Percentiles rank a stretch among this genome's conserved stretches.
phyloP scores from a whole-genome alignment of 30 jellyfish, hydroid and myxozoan species.

The Aurelia sp. region DNA sequence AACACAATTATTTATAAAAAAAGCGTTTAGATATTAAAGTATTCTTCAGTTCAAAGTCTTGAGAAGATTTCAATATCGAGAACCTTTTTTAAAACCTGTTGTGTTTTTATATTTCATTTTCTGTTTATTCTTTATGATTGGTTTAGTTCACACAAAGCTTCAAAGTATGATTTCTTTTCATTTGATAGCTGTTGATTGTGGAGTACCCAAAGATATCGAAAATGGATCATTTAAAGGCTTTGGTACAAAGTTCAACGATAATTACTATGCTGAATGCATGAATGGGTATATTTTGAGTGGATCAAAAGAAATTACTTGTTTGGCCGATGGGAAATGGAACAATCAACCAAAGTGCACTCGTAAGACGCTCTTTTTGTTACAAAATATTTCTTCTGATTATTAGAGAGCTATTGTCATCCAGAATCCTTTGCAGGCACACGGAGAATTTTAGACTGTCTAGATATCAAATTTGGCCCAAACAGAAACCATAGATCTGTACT shows the following conservation, averaged over 20 bases:
- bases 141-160: too few relatives aligned
- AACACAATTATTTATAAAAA: too few relatives aligned
- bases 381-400: neutral
- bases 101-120: too few relatives aligned
- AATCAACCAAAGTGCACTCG: conserved; percentile 30
- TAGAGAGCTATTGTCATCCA: neutral
- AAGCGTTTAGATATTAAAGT: too few relatives aligned
- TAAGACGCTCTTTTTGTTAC: conserved; percentile 1
- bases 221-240: conserved; percentile 21
- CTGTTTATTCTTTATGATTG: too few relatives aligned
- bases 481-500: too few relatives aligned
- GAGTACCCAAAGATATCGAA: conserved; percentile 23
- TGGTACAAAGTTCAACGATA: conserved; percentile 39
- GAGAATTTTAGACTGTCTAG: too few relatives aligned
- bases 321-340: conserved; percentile 55
- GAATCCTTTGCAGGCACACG: too few relatives aligned
- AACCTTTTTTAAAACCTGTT: too few relatives aligned
- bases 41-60: too few relatives aligned
- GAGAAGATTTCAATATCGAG: too few relatives aligned
- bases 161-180: neutral
- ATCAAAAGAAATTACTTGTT: conserved; percentile 28
- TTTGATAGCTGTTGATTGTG: conserved; percentile 63
- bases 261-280: conserved; percentile 21
- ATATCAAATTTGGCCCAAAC: too few relatives aligned
- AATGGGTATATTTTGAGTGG: conserved; percentile 42